Percentiles rank a stretch among this genome's conserved stretches.
phyloP scores from a whole-genome alignment of 1,140 invertebrate species.

The Euwallacea fornicatus region DNA sequence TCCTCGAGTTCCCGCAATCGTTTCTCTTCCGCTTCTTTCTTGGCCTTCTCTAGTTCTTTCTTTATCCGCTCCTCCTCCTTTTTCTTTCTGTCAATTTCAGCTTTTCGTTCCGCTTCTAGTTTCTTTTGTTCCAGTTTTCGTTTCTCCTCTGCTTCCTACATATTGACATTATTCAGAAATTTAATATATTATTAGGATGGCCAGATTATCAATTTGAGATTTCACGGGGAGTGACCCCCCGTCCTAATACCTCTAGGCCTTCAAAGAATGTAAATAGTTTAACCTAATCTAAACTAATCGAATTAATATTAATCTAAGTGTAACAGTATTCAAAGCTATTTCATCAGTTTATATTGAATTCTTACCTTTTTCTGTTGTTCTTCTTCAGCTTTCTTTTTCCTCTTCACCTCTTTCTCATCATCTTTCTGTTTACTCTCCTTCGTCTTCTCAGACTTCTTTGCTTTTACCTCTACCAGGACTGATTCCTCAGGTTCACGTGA shows the following conservation, averaged over 20 bases:
- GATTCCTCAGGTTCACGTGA: constrained; percentile 6
- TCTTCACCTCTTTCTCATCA: constrained; percentile 42
- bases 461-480: constrained; percentile 35
- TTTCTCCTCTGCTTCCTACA: constrained; percentile 52
- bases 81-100: constrained; percentile 58
- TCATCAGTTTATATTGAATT: neutral
- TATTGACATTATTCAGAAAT: neutral
- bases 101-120: constrained; percentile 57
- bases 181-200: too few relatives aligned
- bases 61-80: constrained; percentile 53
- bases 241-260: too few relatives aligned
- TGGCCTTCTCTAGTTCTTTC: constrained; percentile 55
- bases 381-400: constrained; percentile 36
- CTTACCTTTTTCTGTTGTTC: constrained; percentile 42
- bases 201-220: too few relatives aligned
- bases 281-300: too few relatives aligned
- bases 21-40: constrained; percentile 58
- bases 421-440: constrained; percentile 54
- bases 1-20: constrained; percentile 52
- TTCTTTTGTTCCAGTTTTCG: constrained; percentile 53
- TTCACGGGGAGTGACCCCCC: too few relatives aligned
- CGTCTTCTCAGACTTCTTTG: constrained; percentile 53
- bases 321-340: too few relatives aligned
- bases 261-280: too few relatives aligned
- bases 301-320: too few relatives aligned